Evolutionary conservation across 1,140 invertebrate species (phyloP).

Genomic region (Nymphalis io): DNA sequence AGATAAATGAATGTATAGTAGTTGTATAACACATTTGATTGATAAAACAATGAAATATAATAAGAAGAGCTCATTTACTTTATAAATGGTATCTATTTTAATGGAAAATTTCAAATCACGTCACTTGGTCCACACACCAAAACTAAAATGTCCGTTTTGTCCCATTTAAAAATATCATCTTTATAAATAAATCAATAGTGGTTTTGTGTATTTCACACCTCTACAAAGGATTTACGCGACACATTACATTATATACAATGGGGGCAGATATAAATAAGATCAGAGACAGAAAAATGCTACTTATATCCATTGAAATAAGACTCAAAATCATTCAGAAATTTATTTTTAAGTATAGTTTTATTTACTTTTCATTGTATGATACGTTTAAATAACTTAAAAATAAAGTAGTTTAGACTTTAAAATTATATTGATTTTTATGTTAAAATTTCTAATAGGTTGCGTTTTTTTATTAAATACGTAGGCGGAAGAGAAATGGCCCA

Average conservation of each 20-base stretch:
- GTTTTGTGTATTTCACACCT: slow-evolving; percentile 44
- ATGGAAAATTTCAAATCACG: not conserved
- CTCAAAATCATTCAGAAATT: not conserved
- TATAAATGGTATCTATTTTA: not conserved
- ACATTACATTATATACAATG: slow-evolving; percentile 19
- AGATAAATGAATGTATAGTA: too few species aligned
- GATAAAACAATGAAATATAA: too few species aligned
- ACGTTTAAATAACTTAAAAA: not conserved
- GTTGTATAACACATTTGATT: too few species aligned
- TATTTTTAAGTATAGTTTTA: not conserved
- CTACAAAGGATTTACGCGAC: slow-evolving; percentile 23
- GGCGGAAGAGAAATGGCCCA: too few species aligned
- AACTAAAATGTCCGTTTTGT: slow-evolving; percentile 38
- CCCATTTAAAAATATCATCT: slow-evolving; percentile 44
- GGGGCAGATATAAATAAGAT: not conserved
- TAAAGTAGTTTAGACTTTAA: not conserved
- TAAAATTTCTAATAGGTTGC: too few species aligned
- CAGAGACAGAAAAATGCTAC: not conserved
- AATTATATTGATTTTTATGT: too few species aligned
- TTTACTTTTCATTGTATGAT: not conserved
- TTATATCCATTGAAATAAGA: not conserved
- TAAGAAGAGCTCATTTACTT: too few species aligned
- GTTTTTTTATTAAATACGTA: too few species aligned
- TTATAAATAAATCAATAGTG: slow-evolving; percentile 40
- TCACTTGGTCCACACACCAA: slow-evolving; percentile 20